Percentiles rank a stretch among this genome's conserved stretches.
phyloP scores from a whole-genome alignment of 2,888 invertebrate genomes.

The Bellardia pandia region DNA sequence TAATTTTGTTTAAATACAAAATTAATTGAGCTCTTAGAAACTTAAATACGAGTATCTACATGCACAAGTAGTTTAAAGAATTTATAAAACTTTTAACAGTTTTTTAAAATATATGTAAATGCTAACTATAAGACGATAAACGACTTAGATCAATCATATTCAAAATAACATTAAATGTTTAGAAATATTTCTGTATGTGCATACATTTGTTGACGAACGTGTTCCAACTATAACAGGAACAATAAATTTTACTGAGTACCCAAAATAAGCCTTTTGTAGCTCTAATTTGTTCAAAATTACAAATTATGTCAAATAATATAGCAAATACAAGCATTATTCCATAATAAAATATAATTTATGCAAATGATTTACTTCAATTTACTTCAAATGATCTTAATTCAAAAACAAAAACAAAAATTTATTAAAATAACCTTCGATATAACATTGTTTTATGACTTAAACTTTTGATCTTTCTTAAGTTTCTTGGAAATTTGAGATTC shows the following conservation, averaged over 20 bases:
- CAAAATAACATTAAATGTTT: no score
- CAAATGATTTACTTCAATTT: no score
- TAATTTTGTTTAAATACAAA: conserved; percentile 43
- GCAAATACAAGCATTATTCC: no score
- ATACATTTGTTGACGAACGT: no score
- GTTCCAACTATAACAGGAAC: no score
- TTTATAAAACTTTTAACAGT: conserved; percentile 6
- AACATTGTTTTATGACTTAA: not conserved
- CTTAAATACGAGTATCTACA: not conserved
- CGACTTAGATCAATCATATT: not conserved
- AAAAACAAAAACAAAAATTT: not conserved
- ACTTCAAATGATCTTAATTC: not conserved
- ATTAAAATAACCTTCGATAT: conserved; percentile 17
- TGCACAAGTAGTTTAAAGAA: conserved; percentile 12
- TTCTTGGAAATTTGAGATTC: conserved; percentile 51
- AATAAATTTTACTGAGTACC: no score
- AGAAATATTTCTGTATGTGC: no score
- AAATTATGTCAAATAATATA: no score
- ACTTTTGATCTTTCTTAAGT: conserved; percentile 48
- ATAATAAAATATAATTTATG: no score
- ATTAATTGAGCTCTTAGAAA: conserved; percentile 27
- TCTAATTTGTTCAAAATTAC: no score
- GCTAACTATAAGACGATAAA: not conserved
- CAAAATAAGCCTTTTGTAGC: no score
- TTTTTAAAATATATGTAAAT: not conserved